Base-by-base conservation (phyloP, 35 echinoderm and acorn worm genomes). In the Lytechinus variegatus region DNA sequence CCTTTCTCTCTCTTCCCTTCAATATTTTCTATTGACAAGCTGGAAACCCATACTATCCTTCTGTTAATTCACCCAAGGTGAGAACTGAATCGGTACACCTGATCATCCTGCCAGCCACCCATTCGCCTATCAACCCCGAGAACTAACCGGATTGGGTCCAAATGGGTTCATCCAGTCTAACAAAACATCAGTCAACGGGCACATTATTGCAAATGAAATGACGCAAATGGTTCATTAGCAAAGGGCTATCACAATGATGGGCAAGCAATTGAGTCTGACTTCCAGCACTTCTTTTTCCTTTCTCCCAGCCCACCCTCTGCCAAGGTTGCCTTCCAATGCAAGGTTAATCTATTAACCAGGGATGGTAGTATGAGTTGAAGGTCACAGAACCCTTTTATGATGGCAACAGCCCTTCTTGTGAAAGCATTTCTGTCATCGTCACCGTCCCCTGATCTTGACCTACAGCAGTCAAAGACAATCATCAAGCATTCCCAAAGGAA, bases 201-300 rank as follows among this genome's bases (percentile, higher is more conserved):
- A 79, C 66, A 79, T 79, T 79, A 79, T 79, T 79, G 66, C 66
- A 79, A 79, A 79, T 79, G 66, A 79, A 79, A 79, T 79, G 66
- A 79, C 66, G 66, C 66, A 79, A 79, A 79, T 79, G 66, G 66
- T 79, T 79, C 66, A 79, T 79, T 79, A 79, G 66, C 66, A 79
- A 79, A 79, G 19, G 66, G 66, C 19, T 24, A 79, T 79, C 66
- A 79, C 66, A 4, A 7, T 79, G 66, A 79, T 79, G 66, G 66
- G 66, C 21, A 21, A 79, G 66, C 66, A 79, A 79, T 79, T 24
- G 66, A 79, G 66, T 24, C 66, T 79, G 66, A 79, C 66, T 79
- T 79, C 19, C 66, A 79, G 21, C 66, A 1, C n/a, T 79, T 79
- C 66, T 79, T 79, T 71, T 79, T 24, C 66, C 66, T 24, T 79